Percentiles rank a stretch among this genome's conserved stretches.
Evolutionary conservation across 2,888 invertebrate genomes (phyloP).

Genomic region (Lordiphosa andalusiaca): DNA sequence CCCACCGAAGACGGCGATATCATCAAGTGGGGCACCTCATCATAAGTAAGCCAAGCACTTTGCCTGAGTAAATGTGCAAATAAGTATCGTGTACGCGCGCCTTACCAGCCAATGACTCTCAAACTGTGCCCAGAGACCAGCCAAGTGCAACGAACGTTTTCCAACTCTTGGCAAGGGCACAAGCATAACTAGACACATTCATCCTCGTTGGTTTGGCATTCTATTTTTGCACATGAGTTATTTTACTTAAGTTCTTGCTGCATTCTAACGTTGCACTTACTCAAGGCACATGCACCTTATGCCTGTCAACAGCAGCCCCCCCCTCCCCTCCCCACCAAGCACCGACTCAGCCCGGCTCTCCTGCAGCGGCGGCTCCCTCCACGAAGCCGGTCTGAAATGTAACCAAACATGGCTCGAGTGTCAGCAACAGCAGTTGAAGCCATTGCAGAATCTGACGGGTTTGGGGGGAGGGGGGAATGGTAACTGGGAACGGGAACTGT

Average conservation of each 20-base stretch:
- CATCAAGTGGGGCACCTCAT: conserved; percentile 71
- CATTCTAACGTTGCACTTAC: conserved; percentile 65
- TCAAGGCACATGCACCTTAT: conserved; percentile 71
- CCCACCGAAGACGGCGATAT: conserved; percentile 9
- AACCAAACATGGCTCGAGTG: conserved; percentile 70
- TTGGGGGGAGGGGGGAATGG: neutral
- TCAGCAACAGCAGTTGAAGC: conserved; percentile 55
- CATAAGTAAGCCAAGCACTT: conserved; percentile 74
- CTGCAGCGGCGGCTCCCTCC: conserved; percentile 6
- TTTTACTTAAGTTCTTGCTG: conserved; percentile 71
- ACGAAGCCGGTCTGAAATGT: conserved; percentile 59
- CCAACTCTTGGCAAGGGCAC: conserved; percentile 56
- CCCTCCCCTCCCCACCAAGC: too few species aligned
- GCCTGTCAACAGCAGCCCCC: conserved; percentile 48
- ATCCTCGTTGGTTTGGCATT: conserved; percentile 31
- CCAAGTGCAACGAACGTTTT: conserved; percentile 69
- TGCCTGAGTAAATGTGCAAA: conserved; percentile 62
- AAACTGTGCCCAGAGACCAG: conserved; percentile 57
- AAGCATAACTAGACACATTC: conserved; percentile 44
- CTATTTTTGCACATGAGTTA: conserved; percentile 70
- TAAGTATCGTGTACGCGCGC: conserved; percentile 12
- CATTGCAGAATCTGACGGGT: conserved; percentile 3
- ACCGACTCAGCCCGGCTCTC: neutral
- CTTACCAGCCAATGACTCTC: conserved; percentile 39
- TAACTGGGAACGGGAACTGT: conserved; percentile 19